Base-by-base conservation (phyloP, 2,888 invertebrate species). In the Marronus borbonicus region DNA sequence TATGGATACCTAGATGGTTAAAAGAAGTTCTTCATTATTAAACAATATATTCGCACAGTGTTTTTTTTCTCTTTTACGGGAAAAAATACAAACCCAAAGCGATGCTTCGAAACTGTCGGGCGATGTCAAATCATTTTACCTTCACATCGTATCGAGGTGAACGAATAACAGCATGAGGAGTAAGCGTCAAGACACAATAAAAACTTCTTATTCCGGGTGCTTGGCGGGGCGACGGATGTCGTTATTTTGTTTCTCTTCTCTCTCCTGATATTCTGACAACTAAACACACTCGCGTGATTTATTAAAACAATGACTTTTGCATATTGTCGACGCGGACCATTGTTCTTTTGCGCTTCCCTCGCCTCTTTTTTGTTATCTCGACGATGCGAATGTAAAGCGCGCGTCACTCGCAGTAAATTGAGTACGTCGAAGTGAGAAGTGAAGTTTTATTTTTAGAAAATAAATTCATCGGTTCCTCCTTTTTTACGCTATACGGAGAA, bases 231-330 rank as follows among this genome's bases (percentile, higher is more conserved):
- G 70, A 55, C 58, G 58, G 58, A 70, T 31, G 17, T 58, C 36
- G 70, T 70, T 70, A 70, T 70, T 70, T 70, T 70, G 36, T n/a
- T 31, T 36, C 36, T 55, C 17, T 24, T n/a, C 31, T 31, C 36
- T 58, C 58, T 36, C 31, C 31, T 39, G 58, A 55, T 58, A 70
- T 70, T 55, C 70, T 55, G 55, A 70, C 70, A 70, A 70, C 70
- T 70, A 36, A 70, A 70, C 70, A 58, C 70, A 58, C 55, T 36
- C 70, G 31, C 1, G 39, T 70, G 70, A 70, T 70, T 70, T 70
- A 70, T 70, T 70, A 70, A 70, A 70, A 70, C 70, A 70, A 70
- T 55, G 58, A 55, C 70, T 70, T 70, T 70, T 70, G 55, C 70
- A 55, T 70, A 70, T 58, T 70, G 31, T 36, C 58, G 36, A 28